Conservation (phyloP, 1,140 invertebrate genomes). For the Eumaeus atala region DNA sequence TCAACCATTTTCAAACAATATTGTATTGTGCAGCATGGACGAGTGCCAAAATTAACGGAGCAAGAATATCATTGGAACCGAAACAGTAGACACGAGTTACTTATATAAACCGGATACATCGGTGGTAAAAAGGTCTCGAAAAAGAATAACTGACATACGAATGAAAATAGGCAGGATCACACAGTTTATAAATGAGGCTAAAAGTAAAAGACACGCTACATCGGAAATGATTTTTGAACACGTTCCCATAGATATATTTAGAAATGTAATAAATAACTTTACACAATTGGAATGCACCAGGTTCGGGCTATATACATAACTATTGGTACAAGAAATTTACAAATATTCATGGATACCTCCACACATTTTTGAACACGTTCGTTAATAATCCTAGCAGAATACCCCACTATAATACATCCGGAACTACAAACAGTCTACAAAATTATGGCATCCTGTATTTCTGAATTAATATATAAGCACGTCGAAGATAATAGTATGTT, state of each 20-base stretch:
- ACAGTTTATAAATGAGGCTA: slow-evolving; percentile 23
- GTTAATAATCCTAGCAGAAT: slow-evolving; percentile 16
- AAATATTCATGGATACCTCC: neutral
- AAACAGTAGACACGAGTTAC: neutral
- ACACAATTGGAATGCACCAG: slow-evolving; percentile 30
- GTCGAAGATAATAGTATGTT: neutral
- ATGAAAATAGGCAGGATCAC: slow-evolving; percentile 20
- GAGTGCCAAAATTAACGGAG: too few species aligned
- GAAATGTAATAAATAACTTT: slow-evolving; percentile 17
- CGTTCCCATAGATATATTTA: slow-evolving; percentile 18
- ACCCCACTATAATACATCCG: slow-evolving; percentile 20
- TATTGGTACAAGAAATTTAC: slow-evolving; percentile 25
- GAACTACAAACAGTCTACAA: slow-evolving; percentile 10
- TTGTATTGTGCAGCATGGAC: too few species aligned
- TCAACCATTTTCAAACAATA: too few species aligned
- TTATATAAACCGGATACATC: slow-evolving; percentile 13
- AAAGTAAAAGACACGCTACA: slow-evolving; percentile 14
- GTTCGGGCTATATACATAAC: slow-evolving; percentile 23
- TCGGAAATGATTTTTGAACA: slow-evolving; percentile 20
- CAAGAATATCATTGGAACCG: neutral
- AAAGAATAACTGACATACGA: slow-evolving; percentile 15
- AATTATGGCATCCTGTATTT: too few species aligned
- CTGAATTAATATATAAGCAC: too few species aligned
- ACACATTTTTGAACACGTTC: slow-evolving; percentile 20
- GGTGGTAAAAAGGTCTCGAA: slow-evolving; percentile 23